Evolutionary conservation across 2,797 vertebrate genomes (phyloP), one percentile per base, ranked within the genome.

Genomic region (Iguana delicatissima): DNA sequence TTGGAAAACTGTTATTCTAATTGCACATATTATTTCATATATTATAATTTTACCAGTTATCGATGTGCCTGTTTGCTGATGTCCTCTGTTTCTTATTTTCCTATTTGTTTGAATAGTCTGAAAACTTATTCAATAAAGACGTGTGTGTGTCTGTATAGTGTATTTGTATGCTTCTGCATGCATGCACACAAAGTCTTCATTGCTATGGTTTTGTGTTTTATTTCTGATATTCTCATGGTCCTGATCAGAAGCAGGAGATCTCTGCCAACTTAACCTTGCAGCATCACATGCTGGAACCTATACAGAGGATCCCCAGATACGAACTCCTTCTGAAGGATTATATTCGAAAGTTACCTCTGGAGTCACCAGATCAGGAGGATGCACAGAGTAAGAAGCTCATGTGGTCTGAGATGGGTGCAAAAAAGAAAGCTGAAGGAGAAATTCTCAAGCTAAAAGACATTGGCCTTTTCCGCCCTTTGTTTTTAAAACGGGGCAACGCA

Each of bases 301-400:
- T 98, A 91, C 98, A 99, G 96, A 98, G 98, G 91, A 97, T 99
- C 50, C 98, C 98, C 0, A 98, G 98, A 67, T 99, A 98, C 0
- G 98, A 99, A 93, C 97, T 99, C 95, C 96, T 99, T 67, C 98
- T 99, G 50, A 97, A 97, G 90, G 98, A 98, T 52, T 99, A 99
- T 1, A 89, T 98, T 62, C 98, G 92, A 94, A 98, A 97, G 79
- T 97, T 99, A 7, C 98, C 98, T 0, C 92, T 96, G 0, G 92
- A 97, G 0, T 96, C 97, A 80, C 96, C 96, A 0, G 98, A 99
- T 95, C 95, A 90, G 82, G 92, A 89, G 0, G 95, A 98, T 4
- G 98, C 98, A 0, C 95, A 98, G 94, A 98, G 98, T 98, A 93
- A 97, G 97, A 57, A 81, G 20, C 91, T 80, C 0, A 0, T 18